Evolutionary conservation across 2,797 vertebrate genomes (phyloP), one percentile per base, ranked within the genome.

Genomic region (Trachurus trachurus): DNA sequence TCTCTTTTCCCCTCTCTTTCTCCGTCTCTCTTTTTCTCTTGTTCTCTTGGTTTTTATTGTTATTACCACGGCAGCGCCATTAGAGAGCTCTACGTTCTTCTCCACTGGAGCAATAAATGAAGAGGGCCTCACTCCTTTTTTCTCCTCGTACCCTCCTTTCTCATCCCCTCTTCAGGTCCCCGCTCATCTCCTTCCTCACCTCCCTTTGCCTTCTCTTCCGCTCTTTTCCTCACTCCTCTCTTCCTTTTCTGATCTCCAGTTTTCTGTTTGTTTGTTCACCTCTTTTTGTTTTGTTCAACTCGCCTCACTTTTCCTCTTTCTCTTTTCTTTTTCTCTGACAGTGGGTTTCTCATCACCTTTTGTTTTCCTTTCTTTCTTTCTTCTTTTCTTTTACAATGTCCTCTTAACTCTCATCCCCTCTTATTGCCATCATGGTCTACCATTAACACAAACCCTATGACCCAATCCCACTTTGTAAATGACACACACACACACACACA

Each of bases 101-200:
- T 99, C 98, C 98, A 99, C 88, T 98, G 98, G 97, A 99, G 98
- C 98, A 99, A 97, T 97, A 99, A 99, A 99, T 99, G 98, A 99
- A 99, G 97, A 97, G 96, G 96, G 94, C 89, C 92, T 93, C 88
- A 92, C 93, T 93, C 92, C 90, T 92, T 85, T 91, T 89, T 88
- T 80, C 86, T 89, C 89, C 74, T 91, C 90, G 78, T 89, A 84
- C 80, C 86, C 68, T 87, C 75, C 76, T 87, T 63, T 88, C 84
- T 87, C 77, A 80, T 89, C 87, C 89, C 76, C 88, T 90, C 85
- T 86, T 88, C 82, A 66, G 74, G 74, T 81, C 81, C 63, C 65
- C 22, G 13, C 78, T 88, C 75, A 4, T 65, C 81, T 80, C 74
- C 66, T 71, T 71, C 69, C 80, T 82, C 78, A 54, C 78, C 82